Evolutionary conservation across 2,888 invertebrate genomes (phyloP).

Genomic region (Ophion ellenae): DNA sequence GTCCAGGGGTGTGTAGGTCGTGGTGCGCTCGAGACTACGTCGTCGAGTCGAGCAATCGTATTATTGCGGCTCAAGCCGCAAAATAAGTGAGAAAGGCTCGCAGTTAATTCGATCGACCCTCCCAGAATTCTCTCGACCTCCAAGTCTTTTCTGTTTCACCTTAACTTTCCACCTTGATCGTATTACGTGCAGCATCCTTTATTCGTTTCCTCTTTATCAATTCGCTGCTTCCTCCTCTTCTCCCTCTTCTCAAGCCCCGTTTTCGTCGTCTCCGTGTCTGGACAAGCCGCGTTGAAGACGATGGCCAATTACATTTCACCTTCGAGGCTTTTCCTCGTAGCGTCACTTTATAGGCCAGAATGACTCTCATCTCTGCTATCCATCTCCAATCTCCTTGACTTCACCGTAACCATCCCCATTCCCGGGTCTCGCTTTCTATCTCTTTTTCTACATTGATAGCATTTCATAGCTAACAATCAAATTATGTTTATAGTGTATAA

Average conservation of each 20-base stretch:
- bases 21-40: conserved; percentile 52
- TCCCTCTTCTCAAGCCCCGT: conserved; percentile 14
- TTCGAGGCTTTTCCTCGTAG: conserved; percentile 41
- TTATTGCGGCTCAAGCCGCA: conserved; percentile 64
- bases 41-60: conserved; percentile 57
- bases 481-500: conserved; percentile 67
- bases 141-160: conserved; percentile 59
- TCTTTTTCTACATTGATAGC: conserved; percentile 77
- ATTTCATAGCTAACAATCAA: conserved; percentile 83
- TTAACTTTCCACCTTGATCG: conserved; percentile 35
- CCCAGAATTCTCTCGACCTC: conserved; percentile 50
- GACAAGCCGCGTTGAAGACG: conserved; percentile 41
- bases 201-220: conserved; percentile 59
- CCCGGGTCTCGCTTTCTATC: conserved; percentile 52
- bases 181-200: conserved; percentile 43
- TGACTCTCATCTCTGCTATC: conserved; percentile 25
- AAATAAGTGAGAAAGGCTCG: conserved; percentile 78
- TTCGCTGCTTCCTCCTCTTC: conserved; percentile 53
- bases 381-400: not conserved
- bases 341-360: conserved; percentile 32
- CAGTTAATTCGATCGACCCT: conserved; percentile 75
- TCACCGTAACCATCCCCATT: conserved; percentile 30
- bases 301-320: conserved; percentile 24
- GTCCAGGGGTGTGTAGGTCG: conserved; percentile 23
- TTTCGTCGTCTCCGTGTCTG: conserved; percentile 5